A percentile compares a stretch with the other conserved stretches of the same genome.
Evolutionary conservation across 2,113 vertebrate species (phyloP).

Genomic region (Psephotus haematonotus): DNA sequence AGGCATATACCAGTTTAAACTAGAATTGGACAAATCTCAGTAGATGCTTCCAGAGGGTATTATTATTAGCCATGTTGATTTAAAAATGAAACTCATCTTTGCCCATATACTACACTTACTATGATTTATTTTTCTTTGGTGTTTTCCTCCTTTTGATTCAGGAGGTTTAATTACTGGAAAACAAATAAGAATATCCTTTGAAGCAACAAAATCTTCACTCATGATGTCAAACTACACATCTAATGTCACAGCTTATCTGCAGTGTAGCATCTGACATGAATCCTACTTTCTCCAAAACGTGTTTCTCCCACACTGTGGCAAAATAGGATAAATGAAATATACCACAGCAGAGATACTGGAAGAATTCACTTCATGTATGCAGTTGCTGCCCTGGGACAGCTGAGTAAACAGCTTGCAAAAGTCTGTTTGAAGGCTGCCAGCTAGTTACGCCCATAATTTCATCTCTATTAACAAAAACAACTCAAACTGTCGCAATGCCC

Average conservation of each 20-base stretch:
- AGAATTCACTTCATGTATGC: slow-evolving; percentile 79
- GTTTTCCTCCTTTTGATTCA: background rate
- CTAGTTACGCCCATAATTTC: slow-evolving; percentile 86
- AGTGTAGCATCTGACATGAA: background rate
- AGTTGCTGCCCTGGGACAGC: slow-evolving; percentile 81
- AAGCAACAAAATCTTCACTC: background rate
- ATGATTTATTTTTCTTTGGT: background rate
- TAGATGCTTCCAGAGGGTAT: background rate
- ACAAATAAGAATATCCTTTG: background rate
- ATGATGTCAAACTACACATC: background rate
- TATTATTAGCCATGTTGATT: background rate
- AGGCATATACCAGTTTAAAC: background rate
- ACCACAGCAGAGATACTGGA: slow-evolving; percentile 73
- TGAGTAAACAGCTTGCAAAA: slow-evolving; percentile 85
- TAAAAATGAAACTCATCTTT: background rate
- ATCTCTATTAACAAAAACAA: slow-evolving; percentile 86
- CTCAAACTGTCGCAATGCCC: slow-evolving; percentile 72
- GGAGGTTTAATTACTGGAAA: background rate
- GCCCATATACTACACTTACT: background rate
- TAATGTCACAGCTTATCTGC: background rate
- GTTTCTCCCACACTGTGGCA: slow-evolving; percentile 56
- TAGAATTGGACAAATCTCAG: background rate
- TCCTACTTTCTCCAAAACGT: background rate
- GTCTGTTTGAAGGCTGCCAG: slow-evolving; percentile 80
- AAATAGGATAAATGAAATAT: slow-evolving; percentile 72